phyloP scores from a whole-genome alignment of 1,140 invertebrate genomes.

The Phymastichus coffea region DNA sequence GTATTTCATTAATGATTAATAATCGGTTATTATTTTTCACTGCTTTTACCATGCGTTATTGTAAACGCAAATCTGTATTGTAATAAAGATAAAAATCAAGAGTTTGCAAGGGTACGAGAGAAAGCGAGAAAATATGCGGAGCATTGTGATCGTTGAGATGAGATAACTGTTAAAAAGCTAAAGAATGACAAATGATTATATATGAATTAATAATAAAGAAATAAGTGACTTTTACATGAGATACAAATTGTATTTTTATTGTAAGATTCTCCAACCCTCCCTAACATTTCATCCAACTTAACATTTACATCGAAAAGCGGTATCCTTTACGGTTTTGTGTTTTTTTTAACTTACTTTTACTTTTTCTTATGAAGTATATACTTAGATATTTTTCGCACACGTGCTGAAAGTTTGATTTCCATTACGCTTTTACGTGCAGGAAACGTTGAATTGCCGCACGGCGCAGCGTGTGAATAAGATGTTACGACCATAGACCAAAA shows the following conservation, averaged over 20 bases:
- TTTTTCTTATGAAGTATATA: constrained; percentile 6
- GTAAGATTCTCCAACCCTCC: constrained; percentile 7
- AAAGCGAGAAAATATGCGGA: not conserved
- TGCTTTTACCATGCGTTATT: too few species aligned
- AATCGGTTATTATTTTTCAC: too few species aligned
- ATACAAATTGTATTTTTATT: constrained; percentile 23
- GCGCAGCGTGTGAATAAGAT: too few species aligned
- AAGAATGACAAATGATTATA: constrained; percentile 17
- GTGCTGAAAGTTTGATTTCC: too few species aligned
- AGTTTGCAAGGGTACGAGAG: constrained; percentile 10
- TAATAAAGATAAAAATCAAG: not conserved
- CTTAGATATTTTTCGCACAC: not conserved
- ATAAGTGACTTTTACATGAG: constrained; percentile 29
- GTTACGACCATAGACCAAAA: too few species aligned
- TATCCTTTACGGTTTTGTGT: constrained; percentile 1
- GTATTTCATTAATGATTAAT: too few species aligned
- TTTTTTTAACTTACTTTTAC: too few species aligned
- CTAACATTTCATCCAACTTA: constrained; percentile 12
- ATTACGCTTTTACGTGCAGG: too few species aligned
- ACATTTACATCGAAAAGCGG: constrained; percentile 3
- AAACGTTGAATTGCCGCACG: too few species aligned
- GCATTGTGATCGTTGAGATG: constrained; percentile 22
- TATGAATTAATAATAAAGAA: constrained; percentile 27
- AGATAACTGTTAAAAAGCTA: constrained; percentile 8
- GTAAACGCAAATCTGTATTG: not conserved